Evolutionary conservation across 2,797 vertebrate species (phyloP).

Genomic region (Acrossocheilus fasciatus): DNA sequence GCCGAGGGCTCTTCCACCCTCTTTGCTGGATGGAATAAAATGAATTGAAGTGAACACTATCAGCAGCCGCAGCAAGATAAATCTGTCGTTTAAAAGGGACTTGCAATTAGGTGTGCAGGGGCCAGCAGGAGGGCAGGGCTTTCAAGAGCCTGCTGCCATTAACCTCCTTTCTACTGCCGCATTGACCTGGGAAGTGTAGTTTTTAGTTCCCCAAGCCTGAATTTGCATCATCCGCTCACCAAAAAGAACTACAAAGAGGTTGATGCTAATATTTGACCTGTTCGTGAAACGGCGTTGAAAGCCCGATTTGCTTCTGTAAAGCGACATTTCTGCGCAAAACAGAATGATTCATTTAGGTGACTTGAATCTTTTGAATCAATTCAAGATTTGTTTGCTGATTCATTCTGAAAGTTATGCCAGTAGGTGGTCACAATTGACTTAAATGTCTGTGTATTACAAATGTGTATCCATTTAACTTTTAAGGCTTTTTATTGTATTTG

Average conservation of each 20-base stretch:
- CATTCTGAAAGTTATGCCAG: not conserved
- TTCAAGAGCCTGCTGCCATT: slow-evolving; percentile 61
- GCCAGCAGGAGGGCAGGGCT: slow-evolving; percentile 53
- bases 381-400: not conserved
- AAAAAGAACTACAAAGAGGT: slow-evolving; percentile 39
- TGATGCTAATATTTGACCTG: not conserved
- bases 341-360: not conserved
- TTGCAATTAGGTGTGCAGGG: slow-evolving; percentile 62
- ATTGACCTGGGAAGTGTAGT: slow-evolving; percentile 57
- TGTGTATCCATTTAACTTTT: no score
- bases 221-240: not conserved
- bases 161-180: slow-evolving; percentile 53
- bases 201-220: slow-evolving; percentile 2
- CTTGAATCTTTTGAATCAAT: not conserved
- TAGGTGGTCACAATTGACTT: not conserved
- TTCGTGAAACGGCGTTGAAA: not conserved
- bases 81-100: slow-evolving; percentile 70
- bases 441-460: not conserved
- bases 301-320: not conserved
- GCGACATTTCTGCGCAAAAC: not conserved
- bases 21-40: slow-evolving; percentile 61
- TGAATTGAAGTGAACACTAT: slow-evolving; percentile 68
- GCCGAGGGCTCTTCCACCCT: slow-evolving; percentile 53
- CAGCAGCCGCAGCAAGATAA: slow-evolving; percentile 67
- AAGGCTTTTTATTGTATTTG: not conserved